These are phyloP conservation scores for Lichenostomus cassidix DNA, from an alignment of 2,113 vertebrate species.

Conservation along the genomic window DNA sequence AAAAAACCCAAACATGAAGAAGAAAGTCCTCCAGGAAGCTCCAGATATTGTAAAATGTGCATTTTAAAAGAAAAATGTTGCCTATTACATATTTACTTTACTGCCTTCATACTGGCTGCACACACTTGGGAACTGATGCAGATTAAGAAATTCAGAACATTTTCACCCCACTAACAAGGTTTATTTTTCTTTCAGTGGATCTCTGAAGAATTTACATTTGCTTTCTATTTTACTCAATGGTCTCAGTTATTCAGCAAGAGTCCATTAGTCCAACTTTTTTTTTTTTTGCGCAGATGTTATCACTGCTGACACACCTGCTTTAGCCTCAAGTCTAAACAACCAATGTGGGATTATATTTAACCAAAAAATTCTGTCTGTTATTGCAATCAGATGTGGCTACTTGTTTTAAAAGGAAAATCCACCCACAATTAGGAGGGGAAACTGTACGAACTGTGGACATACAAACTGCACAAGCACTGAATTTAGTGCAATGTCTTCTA, in stretches of 20 bases:
- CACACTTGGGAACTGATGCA: fast-evolving
- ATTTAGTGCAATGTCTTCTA: not conserved
- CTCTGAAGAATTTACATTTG: not conserved
- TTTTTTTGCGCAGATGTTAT: not conserved
- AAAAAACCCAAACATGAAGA: not conserved
- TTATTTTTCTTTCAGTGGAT: not conserved
- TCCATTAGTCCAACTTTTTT: not conserved
- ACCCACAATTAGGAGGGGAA: not conserved
- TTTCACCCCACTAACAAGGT: not conserved
- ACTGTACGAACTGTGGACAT: not conserved
- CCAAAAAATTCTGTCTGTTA: not conserved
- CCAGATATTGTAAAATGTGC: not conserved
- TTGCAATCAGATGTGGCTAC: not conserved
- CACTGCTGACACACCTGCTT: not conserved
- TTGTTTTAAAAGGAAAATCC: not conserved
- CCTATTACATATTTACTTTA: not conserved
- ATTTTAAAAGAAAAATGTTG: not conserved
- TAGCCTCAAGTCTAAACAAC: not conserved
- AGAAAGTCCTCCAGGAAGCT: not conserved
- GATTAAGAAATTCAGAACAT: not conserved
- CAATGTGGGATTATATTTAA: not conserved
- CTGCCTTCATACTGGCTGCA: not conserved
- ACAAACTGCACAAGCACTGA: not conserved
- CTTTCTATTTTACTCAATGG: not conserved
- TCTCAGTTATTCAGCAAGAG: not conserved